Conservation (phyloP, 2,888 invertebrate species). For the Phortica magna region DNA sequence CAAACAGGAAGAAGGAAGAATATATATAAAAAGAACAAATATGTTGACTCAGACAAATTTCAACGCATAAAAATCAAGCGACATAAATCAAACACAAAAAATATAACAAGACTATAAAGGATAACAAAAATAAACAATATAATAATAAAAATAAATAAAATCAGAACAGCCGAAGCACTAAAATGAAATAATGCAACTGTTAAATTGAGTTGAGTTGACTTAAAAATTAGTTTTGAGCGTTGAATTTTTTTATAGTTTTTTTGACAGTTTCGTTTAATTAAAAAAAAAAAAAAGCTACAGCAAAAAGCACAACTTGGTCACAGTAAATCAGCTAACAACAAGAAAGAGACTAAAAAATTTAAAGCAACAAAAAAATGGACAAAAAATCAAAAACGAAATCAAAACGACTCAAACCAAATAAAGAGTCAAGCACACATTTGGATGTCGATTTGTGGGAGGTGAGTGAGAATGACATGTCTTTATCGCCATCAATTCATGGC, state of each 20-base stretch:
- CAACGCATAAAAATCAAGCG: not conserved
- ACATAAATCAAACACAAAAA: slow-evolving; percentile 10
- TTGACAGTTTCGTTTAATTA: no score
- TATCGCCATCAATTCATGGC: not conserved
- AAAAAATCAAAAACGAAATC: slow-evolving; percentile 69
- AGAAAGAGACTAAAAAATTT: not conserved
- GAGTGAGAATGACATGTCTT: slow-evolving; percentile 46
- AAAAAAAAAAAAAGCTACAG: slow-evolving; percentile 3
- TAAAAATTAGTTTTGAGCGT: no score
- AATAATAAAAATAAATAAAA: slow-evolving; percentile 23
- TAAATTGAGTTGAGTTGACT: not conserved
- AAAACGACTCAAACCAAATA: slow-evolving; percentile 70
- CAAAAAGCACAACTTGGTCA: slow-evolving; percentile 50
- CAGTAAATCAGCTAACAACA: not conserved
- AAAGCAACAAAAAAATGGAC: slow-evolving; percentile 57
- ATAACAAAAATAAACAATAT: not conserved
- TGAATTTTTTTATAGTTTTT: not conserved
- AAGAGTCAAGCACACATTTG: slow-evolving; percentile 72
- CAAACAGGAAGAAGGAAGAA: not conserved
- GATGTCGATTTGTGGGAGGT: slow-evolving; percentile 77
- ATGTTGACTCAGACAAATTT: no score
- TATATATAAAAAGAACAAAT: not conserved
- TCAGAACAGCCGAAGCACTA: no score
- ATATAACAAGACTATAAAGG: not conserved
- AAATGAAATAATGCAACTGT: not conserved